phyloP scores from a whole-genome alignment of 2,888 invertebrate species.

The Rhogogaster chlorosoma region DNA sequence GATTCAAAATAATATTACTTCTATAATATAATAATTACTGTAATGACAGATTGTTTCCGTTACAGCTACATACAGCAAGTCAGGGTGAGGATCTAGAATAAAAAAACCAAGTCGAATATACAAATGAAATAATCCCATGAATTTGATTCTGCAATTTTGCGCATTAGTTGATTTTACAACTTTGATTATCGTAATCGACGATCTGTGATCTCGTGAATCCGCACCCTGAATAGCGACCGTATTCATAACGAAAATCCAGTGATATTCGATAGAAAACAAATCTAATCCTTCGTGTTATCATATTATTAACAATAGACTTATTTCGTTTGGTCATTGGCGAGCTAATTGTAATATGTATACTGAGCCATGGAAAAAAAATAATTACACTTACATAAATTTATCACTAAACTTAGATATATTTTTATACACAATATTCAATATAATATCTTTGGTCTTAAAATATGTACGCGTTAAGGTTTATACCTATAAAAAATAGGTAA shows the following conservation, averaged over 20 bases:
- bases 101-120: too few relatives aligned
- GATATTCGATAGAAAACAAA: slow-evolving; percentile 10
- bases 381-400: slow-evolving; percentile 57
- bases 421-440: slow-evolving; percentile 69
- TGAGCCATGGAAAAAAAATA: slow-evolving; percentile 54
- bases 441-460: slow-evolving; percentile 73
- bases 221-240: not conserved
- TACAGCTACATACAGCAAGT: not conserved
- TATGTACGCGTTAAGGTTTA: slow-evolving; percentile 57
- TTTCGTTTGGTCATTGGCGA: slow-evolving; percentile 59
- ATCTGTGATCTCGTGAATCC: not conserved
- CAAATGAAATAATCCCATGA: not conserved
- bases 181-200: not conserved
- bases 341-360: slow-evolving; percentile 55
- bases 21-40: not conserved
- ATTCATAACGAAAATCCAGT: not conserved
- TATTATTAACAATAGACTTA: slow-evolving; percentile 27
- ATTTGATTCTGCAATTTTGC: not conserved
- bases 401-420: slow-evolving; percentile 52
- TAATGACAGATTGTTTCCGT: not conserved
- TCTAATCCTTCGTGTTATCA: not conserved
- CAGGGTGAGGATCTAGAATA: not conserved
- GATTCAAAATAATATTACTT: not conserved
- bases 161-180: not conserved
- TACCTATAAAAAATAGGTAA: slow-evolving; percentile 27